Base-by-base conservation (phyloP, 1,140 invertebrate genomes). In the Philopotamus ludificatus region DNA sequence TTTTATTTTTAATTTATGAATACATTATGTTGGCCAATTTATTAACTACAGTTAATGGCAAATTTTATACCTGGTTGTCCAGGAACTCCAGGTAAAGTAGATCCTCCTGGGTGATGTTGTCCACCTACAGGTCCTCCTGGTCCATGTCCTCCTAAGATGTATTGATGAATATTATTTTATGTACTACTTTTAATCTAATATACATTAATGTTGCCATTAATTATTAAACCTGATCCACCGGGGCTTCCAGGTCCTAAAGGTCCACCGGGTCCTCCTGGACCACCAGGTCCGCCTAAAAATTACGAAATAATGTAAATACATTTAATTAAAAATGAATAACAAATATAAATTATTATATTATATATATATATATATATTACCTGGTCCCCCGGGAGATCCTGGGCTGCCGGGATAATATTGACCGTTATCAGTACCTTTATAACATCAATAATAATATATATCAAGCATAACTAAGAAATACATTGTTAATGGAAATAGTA, bases 341-440 rank as follows among this genome's bases (percentile, higher is more conserved):
- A 7, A 7, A 12, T 4, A 12, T 7, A 34, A 34, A 34, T 34
- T 34, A 34, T 34, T 34, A 7, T 34, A 34, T 12, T 34, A 34
- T 12, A 7, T 34, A n/a, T n/a, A n/a, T n/a, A n/a, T n/a, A n/a
- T n/a, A n/a, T 12, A 12, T 34, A 7, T 34, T 34, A 34, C 28
- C 28, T 34, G 28, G 28, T 34, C 63, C 39, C 25, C 54, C 51
- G 28, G 63, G 66, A 21, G 21, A 25, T 26, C 59, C 62, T 10
- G 71, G 70, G 25, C 22, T 44, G 2, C 51, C 57, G 20, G 54
- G 57, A 23, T 22, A 3, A 53, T 21, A 7, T 18, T 3, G 25
- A 53, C 7, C 20, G 18, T 21, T 21, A 26, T 22, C 8, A 22
- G 12, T 22, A 3, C 9, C 8, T n/a, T 21, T 8, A 9, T n/a